Base-by-base conservation (phyloP, 2,888 invertebrate species). In the Anticlea derivata region DNA sequence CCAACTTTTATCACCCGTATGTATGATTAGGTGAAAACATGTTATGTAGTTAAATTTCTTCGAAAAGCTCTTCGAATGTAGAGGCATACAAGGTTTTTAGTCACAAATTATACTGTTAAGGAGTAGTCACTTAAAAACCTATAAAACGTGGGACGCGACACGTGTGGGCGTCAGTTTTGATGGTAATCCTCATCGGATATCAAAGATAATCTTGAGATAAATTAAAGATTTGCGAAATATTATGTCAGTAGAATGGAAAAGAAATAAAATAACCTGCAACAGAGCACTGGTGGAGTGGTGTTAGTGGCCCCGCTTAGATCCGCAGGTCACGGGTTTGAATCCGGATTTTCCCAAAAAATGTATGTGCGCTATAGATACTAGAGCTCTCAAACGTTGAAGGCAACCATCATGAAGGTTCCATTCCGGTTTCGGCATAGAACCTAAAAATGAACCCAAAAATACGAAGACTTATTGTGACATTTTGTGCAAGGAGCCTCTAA, bases 181-280 rank as follows among this genome's bases (percentile, higher is more conserved):
- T 65, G 68, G 79, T 83, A n/a, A n/a, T n/a, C n/a, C 79, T 85
- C 84, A 80, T 61, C 73, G 82, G 84, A 87, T 89, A 84, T 86
- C 61, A 70, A 67, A 68, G 55, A 68, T 84, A 83, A 83, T 85
- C 79, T 72, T 62, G 67, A 72, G 70, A 68, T 80, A 81, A 80
- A 76, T 78, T 66, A 61, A 58, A 75, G 81, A 80, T 84, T 82
- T 79, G 83, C 84, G 65, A 73, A 74, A 66, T 68, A 39, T 24
- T 27, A 6, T 54, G 44, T 50, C 53, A 24, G 17, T 29, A 39
- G 26, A 49, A 44, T 45, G 53, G 43, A 7, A 26, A 30, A 34
- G 37, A 24, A 45, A 39, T 34, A 39, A 39, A 27, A 17, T 11
- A 8, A 38, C 38, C 8, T 38, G 7, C n/a, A n/a, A n/a, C n/a